Percentiles rank a stretch among this genome's conserved stretches.
Conservation (phyloP, 2,797 vertebrate genomes). For the Alcedo quadribrachys region DNA sequence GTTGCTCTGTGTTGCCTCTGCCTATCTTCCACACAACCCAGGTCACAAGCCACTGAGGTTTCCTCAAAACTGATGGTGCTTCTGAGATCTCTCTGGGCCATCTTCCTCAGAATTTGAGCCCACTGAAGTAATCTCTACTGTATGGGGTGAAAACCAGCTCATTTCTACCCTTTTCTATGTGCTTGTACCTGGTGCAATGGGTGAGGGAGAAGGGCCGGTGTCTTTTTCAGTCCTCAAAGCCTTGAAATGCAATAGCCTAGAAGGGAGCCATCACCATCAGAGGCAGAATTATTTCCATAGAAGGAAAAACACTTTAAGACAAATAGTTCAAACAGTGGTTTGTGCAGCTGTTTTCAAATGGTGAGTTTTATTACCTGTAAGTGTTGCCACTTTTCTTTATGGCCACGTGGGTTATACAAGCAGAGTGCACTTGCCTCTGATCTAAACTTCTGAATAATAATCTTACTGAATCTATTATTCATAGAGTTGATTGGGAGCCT, state of each 20-base stretch:
- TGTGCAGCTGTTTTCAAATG: slow-evolving; percentile 7
- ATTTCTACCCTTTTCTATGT: background rate
- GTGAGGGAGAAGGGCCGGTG: background rate
- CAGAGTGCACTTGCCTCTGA: background rate
- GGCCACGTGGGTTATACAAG: background rate
- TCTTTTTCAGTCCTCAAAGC: background rate
- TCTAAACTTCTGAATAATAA: background rate
- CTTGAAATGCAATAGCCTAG: background rate
- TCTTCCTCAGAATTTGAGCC: background rate
- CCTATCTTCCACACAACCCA: background rate
- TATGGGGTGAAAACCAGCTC: accelerated
- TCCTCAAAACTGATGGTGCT: background rate
- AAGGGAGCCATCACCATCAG: background rate
- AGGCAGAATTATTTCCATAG: slow-evolving; percentile 10
- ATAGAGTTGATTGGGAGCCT: background rate
- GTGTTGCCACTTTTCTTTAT: background rate
- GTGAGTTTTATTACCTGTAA: background rate
- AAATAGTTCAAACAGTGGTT: background rate
- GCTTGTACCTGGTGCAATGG: accelerated
- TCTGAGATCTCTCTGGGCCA: background rate
- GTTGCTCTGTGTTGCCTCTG: accelerated
- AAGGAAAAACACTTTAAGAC: slow-evolving; percentile 16
- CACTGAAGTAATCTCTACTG: background rate
- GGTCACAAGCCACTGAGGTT: background rate
- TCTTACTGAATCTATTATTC: background rate